Conservation (phyloP, 53 echinoderm and acorn worm genomes). For the Crossaster papposus region DNA sequence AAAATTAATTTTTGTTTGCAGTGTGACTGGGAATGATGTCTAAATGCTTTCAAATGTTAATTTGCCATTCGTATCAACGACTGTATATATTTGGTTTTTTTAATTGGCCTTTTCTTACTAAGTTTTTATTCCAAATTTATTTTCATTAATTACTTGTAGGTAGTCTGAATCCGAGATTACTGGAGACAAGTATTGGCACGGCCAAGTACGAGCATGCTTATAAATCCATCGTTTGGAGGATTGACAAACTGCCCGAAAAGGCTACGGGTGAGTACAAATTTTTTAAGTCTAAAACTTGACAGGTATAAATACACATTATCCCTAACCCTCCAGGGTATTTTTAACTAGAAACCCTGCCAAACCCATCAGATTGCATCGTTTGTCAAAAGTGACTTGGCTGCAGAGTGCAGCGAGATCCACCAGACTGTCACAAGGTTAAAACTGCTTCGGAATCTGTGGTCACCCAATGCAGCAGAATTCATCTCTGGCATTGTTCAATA, state of each 20-base stretch:
- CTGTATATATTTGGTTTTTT: too few relatives aligned
- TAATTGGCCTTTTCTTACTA: not conserved
- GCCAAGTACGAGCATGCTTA: conserved; percentile 97
- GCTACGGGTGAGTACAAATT: conserved; percentile 59
- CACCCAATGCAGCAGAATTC: too few relatives aligned
- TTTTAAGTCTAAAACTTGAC: too few relatives aligned
- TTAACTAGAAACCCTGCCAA: too few relatives aligned
- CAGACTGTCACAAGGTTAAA: too few relatives aligned
- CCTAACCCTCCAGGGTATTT: too few relatives aligned
- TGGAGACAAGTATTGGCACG: conserved; percentile 80
- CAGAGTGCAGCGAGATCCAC: too few relatives aligned
- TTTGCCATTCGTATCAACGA: not conserved
- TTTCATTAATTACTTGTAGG: conserved; percentile 45
- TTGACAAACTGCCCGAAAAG: conserved; percentile 86
- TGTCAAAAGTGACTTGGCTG: too few relatives aligned
- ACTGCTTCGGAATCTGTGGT: too few relatives aligned
- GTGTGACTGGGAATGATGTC: not conserved
- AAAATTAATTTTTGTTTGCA: not conserved
- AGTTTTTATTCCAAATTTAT: not conserved
- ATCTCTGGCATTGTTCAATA: too few relatives aligned
- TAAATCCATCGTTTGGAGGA: conserved; percentile 87
- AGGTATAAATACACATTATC: not conserved
- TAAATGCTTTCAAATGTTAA: not conserved
- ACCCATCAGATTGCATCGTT: too few relatives aligned
- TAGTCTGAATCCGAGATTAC: conserved; percentile 71